A percentile compares a stretch with the other conserved stretches of the same genome.
Evolutionary conservation across 2,113 vertebrate species (phyloP).

Genomic region (Morone chrysops): DNA sequence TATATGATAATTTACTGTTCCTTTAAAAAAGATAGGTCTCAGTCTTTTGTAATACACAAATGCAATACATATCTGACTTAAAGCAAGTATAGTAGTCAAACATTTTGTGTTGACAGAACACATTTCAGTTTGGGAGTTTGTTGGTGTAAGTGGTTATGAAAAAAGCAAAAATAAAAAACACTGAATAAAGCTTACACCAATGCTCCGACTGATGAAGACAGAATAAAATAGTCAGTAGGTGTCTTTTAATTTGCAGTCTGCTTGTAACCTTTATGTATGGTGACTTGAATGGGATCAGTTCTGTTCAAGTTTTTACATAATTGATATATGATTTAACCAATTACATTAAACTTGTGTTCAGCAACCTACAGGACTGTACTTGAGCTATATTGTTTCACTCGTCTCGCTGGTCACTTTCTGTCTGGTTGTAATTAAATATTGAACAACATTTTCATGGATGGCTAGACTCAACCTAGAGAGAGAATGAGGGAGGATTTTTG

Average conservation of each 20-base stretch:
- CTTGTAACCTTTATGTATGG: background rate
- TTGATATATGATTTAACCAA: conserved; percentile 41
- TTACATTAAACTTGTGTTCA: conserved; percentile 23
- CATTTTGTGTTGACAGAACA: background rate
- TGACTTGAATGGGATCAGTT: background rate
- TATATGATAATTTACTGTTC: background rate
- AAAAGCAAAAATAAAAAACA: conserved; percentile 10
- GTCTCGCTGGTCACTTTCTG: conserved; percentile 54
- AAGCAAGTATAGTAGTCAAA: background rate
- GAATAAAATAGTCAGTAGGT: background rate
- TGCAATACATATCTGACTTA: background rate
- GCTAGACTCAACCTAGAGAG: conserved; percentile 32
- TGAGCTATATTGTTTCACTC: conserved; percentile 38
- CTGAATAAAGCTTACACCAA: background rate
- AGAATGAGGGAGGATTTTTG: conserved; percentile 24
- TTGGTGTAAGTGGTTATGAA: background rate
- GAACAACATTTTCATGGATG: conserved; percentile 62
- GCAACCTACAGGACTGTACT: conserved; percentile 33
- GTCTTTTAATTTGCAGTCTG: conserved; percentile 12
- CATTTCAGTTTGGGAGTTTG: background rate
- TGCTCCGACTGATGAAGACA: background rate
- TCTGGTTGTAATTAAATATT: conserved; percentile 69
- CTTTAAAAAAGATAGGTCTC: no score
- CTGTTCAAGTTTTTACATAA: background rate
- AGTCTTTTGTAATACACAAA: no score